Evolutionary conservation across 2,797 vertebrate genomes (phyloP).

Genomic region (Enteromius anoplus): DNA sequence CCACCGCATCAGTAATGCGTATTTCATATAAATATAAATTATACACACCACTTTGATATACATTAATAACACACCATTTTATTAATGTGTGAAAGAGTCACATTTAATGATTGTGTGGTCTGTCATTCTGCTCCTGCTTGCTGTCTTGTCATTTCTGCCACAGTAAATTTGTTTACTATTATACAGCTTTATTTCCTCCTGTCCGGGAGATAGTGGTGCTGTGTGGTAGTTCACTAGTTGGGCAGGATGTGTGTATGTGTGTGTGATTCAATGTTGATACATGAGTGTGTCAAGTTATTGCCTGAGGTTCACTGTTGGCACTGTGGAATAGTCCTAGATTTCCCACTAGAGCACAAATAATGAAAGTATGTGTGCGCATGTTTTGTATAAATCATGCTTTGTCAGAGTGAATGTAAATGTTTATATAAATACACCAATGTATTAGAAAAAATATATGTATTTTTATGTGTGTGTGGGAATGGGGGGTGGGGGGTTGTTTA

Average conservation of each 20-base stretch:
- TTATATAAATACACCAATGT: constrained; percentile 14
- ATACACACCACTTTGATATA: background rate
- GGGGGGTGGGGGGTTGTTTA: background rate
- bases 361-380: background rate
- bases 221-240: constrained; percentile 55
- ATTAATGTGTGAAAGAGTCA: constrained; percentile 9
- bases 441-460: constrained; percentile 29
- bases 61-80: background rate
- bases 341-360: constrained; percentile 34
- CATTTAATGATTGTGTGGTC: constrained; percentile 51
- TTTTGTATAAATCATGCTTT: constrained; percentile 34
- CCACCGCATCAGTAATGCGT: background rate
- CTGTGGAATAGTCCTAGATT: constrained; percentile 34
- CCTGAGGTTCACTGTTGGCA: constrained; percentile 23
- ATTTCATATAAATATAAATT: background rate
- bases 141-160: constrained; percentile 74
- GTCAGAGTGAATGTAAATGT: constrained; percentile 38
- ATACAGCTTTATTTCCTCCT: constrained; percentile 61
- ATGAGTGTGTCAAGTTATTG: constrained; percentile 22
- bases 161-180: constrained; percentile 65
- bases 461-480: background rate
- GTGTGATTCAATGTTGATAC: constrained; percentile 30
- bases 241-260: constrained; percentile 12
- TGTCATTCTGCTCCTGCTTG: constrained; percentile 66
- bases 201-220: constrained; percentile 7